phyloP scores from a whole-genome alignment of 2,797 vertebrate genomes.

The Malacoctenus gilli region DNA sequence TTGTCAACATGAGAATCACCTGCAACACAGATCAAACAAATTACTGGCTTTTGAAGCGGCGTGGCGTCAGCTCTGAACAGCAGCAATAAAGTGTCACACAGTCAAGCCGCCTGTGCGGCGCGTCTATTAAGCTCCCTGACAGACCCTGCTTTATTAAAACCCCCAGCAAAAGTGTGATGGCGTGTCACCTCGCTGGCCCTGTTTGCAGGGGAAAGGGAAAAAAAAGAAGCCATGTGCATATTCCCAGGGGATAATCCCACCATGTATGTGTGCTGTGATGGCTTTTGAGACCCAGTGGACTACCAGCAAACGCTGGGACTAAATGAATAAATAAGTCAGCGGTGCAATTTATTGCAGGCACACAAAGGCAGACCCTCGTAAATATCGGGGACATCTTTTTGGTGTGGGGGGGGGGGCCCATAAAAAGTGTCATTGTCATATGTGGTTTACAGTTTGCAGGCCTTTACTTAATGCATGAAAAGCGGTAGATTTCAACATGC shows the following conservation, averaged over 20 bases:
- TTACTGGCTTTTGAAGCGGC: constrained; percentile 26
- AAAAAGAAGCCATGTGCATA: constrained; percentile 17
- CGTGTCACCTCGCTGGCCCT: constrained; percentile 17
- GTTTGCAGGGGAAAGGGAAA: no score
- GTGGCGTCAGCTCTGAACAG: constrained; percentile 13
- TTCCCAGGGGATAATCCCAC: constrained; percentile 23
- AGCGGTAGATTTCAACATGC: constrained; percentile 29
- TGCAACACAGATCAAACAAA: constrained; percentile 71
- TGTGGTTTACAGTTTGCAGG: constrained; percentile 33
- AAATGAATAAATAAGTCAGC: constrained; percentile 57
- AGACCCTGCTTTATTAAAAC: constrained; percentile 54
- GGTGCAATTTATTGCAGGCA: constrained; percentile 39
- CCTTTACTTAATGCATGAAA: constrained; percentile 42
- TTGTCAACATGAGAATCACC: constrained; percentile 97
- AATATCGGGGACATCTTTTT: constrained; percentile 55
- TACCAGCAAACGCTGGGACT: constrained; percentile 32
- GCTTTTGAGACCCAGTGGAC: constrained; percentile 28
- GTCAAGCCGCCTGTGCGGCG: constrained; percentile 1
- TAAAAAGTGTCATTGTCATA: constrained; percentile 52
- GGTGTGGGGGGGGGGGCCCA: constrained; percentile 38
- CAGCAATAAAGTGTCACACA: constrained; percentile 31
- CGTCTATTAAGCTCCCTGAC: constrained; percentile 44
- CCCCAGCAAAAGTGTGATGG: constrained; percentile 26
- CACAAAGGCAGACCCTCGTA: constrained; percentile 42
- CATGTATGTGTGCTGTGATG: constrained; percentile 36